Base-by-base conservation (phyloP, 2,888 invertebrate species). In the Exocentrus adspersus region DNA sequence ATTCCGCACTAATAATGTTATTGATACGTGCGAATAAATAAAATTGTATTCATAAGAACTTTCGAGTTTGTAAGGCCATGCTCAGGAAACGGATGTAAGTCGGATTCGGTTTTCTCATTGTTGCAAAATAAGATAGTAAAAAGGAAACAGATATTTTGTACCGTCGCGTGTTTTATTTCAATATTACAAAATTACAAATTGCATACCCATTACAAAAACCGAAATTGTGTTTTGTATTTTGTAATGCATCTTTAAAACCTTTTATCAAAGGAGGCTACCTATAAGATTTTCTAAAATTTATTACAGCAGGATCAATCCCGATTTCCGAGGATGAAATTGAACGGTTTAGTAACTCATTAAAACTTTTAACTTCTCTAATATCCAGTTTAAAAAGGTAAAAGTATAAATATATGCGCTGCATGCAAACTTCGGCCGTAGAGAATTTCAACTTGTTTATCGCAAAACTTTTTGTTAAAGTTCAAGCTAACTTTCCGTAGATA, bases 121-220 rank as follows among this genome's bases (percentile, higher is more conserved):
- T 24, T 24, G 24, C 41, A 54, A 54, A 54, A 42, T 43, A 17
- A n/a, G n/a, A n/a, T n/a, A n/a, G n/a, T n/a, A n/a, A n/a, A n/a
- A n/a, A n/a, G n/a, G n/a, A n/a, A n/a, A n/a, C n/a, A n/a, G n/a
- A n/a, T n/a, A n/a, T n/a, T n/a, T n/a, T n/a, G n/a, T n/a, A n/a
- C n/a, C n/a, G n/a, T n/a, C n/a, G n/a, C n/a, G n/a, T n/a, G n/a
- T n/a, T n/a, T n/a, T n/a, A n/a, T n/a, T n/a, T n/a, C n/a, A n/a
- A n/a, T n/a, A n/a, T n/a, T n/a, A n/a, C n/a, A n/a, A n/a, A n/a
- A n/a, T n/a, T n/a, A n/a, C n/a, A n/a, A n/a, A n/a, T n/a, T n/a
- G n/a, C n/a, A n/a, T n/a, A n/a, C n/a, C n/a, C n/a, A n/a, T n/a
- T n/a, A n/a, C n/a, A n/a, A n/a, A n/a, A n/a, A n/a, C n/a, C n/a